phyloP scores from a whole-genome alignment of 2,113 vertebrate species.

The Heterotilapia buettikoferi region DNA sequence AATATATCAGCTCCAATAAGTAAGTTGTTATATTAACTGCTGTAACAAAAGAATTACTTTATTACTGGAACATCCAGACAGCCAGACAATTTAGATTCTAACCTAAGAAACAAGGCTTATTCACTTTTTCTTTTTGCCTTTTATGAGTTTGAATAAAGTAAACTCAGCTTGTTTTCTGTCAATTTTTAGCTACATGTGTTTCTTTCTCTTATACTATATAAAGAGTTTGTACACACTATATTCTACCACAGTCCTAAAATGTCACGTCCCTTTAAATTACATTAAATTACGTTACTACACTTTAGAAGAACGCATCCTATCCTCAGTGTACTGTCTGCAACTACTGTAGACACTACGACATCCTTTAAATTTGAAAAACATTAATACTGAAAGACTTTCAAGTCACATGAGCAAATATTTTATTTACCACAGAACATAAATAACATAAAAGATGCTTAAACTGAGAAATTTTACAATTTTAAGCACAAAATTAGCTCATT shows the following conservation, averaged over 20 bases:
- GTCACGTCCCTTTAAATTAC: not conserved
- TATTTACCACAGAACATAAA: not conserved
- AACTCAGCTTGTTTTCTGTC: not conserved
- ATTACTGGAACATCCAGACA: not conserved
- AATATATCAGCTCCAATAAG: not conserved
- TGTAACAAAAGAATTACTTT: not conserved
- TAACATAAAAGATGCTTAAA: accelerated
- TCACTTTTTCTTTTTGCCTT: not conserved
- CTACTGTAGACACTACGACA: not conserved
- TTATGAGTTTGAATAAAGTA: not conserved
- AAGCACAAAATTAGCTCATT: accelerated
- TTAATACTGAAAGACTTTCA: not conserved
- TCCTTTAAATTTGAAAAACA: not conserved
- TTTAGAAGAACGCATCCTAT: not conserved
- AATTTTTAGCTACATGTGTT: not conserved
- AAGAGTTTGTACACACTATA: not conserved
- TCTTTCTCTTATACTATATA: not conserved
- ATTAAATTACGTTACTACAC: not conserved
- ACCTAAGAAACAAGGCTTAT: not conserved
- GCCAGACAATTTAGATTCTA: not conserved
- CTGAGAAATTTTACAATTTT: not conserved
- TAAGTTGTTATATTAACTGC: not conserved
- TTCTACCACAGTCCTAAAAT: not conserved
- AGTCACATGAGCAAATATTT: not conserved
- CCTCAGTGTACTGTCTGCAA: not conserved